phyloP scores from a whole-genome alignment of 2,113 vertebrate species.

The Thunnus maccoyii region DNA sequence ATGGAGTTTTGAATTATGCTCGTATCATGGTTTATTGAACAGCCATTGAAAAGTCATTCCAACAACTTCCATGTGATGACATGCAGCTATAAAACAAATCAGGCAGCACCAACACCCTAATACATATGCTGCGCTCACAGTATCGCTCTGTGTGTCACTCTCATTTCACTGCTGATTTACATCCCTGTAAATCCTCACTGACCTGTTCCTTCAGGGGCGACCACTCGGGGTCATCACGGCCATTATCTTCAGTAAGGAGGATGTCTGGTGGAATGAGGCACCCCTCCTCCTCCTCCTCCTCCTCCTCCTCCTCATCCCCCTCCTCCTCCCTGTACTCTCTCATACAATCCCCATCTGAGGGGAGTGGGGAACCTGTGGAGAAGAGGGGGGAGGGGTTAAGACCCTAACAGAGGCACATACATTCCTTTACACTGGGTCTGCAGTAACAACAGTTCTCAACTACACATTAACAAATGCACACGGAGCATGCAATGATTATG shows the following conservation, averaged over 20 bases:
- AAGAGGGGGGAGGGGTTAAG: slow-evolving; percentile 29
- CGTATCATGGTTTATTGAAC: no score
- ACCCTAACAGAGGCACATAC: not conserved
- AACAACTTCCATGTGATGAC: no score
- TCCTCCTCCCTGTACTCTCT: slow-evolving; percentile 11
- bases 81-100: no score
- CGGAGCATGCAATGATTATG: no score
- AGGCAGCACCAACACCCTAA: no score
- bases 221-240: slow-evolving; percentile 35
- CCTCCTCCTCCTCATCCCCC: slow-evolving; percentile 32
- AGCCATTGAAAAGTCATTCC: no score
- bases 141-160: not conserved
- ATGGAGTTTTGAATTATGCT: not conserved
- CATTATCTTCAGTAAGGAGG: slow-evolving; percentile 38
- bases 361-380: slow-evolving; percentile 26
- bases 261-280: slow-evolving; percentile 12
- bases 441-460: not conserved
- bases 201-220: slow-evolving; percentile 63
- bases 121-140: no score
- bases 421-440: slow-evolving; percentile 28
- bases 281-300: slow-evolving; percentile 26
- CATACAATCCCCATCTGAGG: slow-evolving; percentile 29
- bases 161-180: not conserved
- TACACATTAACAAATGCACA: no score
- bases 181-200: slow-evolving; percentile 27